A percentile compares a stretch with the other conserved stretches of the same genome.
These are phyloP conservation scores for Masticophis lateralis DNA, from an alignment of 2,797 vertebrate genomes.

Conservation along the genomic window DNA sequence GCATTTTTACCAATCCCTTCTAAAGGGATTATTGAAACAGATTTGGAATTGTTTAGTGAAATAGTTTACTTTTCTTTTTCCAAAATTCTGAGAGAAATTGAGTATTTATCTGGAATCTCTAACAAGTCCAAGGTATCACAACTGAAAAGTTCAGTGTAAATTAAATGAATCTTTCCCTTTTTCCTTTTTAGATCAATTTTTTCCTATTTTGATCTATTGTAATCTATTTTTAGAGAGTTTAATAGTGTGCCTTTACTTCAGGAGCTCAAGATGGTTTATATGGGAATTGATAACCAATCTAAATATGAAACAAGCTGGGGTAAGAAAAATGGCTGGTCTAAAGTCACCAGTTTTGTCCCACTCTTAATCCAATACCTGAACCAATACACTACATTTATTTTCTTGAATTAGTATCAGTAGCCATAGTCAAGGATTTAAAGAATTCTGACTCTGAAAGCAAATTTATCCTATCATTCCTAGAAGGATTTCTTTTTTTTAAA, in stretches of 20 bases:
- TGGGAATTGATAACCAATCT: neutral
- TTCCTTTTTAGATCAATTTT: conserved; percentile 29
- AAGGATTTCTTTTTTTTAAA: neutral
- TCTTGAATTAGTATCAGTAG: neutral
- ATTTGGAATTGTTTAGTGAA: neutral
- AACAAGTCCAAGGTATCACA: neutral
- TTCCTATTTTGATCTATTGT: neutral
- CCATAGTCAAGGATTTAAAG: neutral
- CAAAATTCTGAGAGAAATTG: neutral
- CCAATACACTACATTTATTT: neutral
- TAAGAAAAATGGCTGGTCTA: neutral
- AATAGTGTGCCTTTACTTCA: neutral
- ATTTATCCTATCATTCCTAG: neutral
- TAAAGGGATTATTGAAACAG: neutral
- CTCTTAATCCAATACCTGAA: neutral
- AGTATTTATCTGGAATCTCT: neutral
- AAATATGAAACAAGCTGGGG: neutral
- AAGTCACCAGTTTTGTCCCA: neutral
- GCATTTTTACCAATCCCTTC: neutral
- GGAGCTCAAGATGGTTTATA: neutral
- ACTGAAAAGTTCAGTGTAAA: neutral
- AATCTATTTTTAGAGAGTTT: neutral
- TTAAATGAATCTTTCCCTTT: neutral
- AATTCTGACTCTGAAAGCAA: neutral
- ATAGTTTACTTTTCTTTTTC: neutral